Percentiles rank a stretch among this genome's conserved stretches.
phyloP scores from a whole-genome alignment of 2,113 vertebrate species.

The Sander vitreus region DNA sequence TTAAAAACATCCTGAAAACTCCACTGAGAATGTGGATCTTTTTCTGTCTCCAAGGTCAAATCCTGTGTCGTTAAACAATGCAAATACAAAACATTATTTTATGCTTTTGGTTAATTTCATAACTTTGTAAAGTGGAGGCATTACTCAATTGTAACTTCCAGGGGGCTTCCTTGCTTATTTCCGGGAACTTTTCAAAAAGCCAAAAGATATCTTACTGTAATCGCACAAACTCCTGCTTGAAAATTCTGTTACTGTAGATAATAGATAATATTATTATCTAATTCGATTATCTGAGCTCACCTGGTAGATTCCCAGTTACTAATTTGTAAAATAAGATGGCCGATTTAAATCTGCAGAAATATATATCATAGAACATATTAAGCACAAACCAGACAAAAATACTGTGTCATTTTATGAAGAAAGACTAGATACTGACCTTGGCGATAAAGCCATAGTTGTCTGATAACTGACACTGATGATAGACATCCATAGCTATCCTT shows the following conservation, averaged over 20 bases:
- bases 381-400: background rate
- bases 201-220: background rate
- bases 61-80: slow-evolving; percentile 64
- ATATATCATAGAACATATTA: background rate
- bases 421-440: slow-evolving; percentile 84
- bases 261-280: background rate
- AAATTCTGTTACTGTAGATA: background rate
- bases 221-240: background rate
- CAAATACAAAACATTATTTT: background rate
- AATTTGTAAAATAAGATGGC: background rate
- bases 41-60: slow-evolving; percentile 82
- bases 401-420: background rate
- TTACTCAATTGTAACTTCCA: background rate
- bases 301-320: background rate
- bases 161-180: background rate
- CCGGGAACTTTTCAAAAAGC: background rate
- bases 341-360: slow-evolving; percentile 3
- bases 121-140: background rate
- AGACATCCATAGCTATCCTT: slow-evolving; percentile 89
- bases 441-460: slow-evolving; percentile 87
- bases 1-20: slow-evolving; percentile 91
- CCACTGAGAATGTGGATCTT: slow-evolving; percentile 89
- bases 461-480: slow-evolving; percentile 94
- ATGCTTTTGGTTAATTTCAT: background rate
- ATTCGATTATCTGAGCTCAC: background rate